A percentile compares a stretch with the other conserved stretches of the same genome.
phyloP scores from a whole-genome alignment of 2,797 vertebrate genomes.

The Mormyrus hasselquistii region DNA sequence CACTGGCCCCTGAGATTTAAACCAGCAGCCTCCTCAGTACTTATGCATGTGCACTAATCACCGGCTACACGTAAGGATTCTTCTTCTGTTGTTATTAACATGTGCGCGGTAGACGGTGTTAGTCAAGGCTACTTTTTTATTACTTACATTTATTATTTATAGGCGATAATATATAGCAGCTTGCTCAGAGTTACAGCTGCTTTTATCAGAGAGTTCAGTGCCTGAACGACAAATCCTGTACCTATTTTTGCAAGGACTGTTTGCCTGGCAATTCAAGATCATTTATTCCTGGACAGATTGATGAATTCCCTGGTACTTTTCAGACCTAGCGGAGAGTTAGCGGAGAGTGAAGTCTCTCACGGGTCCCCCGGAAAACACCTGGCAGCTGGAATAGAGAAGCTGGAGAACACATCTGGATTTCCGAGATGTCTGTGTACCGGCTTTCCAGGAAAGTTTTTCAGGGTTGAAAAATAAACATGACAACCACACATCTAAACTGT shows the following conservation, averaged over 20 bases:
- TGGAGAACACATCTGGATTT: neutral
- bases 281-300: conserved; percentile 15
- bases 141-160: neutral
- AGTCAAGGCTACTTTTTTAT: neutral
- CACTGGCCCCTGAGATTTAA: neutral
- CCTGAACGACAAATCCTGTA: neutral
- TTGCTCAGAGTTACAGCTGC: neutral
- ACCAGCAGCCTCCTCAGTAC: neutral
- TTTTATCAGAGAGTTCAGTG: neutral
- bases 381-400: neutral
- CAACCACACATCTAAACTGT: neutral
- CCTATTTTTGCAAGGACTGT: neutral
- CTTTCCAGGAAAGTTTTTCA: neutral
- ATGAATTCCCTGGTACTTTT: neutral
- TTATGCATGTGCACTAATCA: neutral
- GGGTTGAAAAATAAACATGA: neutral
- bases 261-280: neutral
- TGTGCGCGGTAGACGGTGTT: neutral
- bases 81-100: neutral
- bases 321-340: neutral
- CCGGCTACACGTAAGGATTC: neutral
- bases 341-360: neutral
- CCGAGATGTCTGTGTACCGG: neutral
- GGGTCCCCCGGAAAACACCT: neutral
- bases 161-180: neutral